Evolutionary conservation across 1,140 invertebrate species (phyloP).

Genomic region (Rhizoglyphus robini): DNA sequence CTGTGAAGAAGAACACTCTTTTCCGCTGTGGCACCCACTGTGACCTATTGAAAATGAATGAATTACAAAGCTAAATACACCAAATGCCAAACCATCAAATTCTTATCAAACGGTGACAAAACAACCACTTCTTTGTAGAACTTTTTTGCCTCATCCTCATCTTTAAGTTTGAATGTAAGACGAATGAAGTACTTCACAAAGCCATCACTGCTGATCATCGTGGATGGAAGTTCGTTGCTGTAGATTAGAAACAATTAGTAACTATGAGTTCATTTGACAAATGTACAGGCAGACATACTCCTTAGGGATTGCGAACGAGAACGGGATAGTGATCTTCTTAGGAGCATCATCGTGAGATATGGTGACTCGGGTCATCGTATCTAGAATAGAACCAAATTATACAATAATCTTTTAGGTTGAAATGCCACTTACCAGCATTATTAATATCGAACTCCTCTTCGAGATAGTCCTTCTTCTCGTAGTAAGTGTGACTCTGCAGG

Average conservation of each 20-base stretch:
- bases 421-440: too few species aligned
- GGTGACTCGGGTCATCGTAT: too few species aligned
- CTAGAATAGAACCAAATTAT: too few species aligned
- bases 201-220: constrained; percentile 7
- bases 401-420: too few species aligned
- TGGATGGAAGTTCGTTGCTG: neutral
- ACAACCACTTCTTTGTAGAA: neutral
- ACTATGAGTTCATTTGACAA: too few species aligned
- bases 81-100: neutral
- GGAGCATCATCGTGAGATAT: too few species aligned
- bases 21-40: neutral
- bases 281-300: neutral
- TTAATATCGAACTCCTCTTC: neutral
- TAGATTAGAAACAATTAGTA: neutral
- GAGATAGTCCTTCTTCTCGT: constrained; percentile 2
- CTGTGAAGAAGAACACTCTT: neutral
- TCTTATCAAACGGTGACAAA: neutral
- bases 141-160: neutral
- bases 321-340: neutral
- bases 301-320: neutral
- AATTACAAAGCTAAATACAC: neutral
- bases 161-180: neutral
- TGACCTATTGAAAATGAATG: neutral
- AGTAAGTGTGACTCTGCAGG: neutral
- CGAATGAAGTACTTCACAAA: constrained; percentile 8